A percentile compares a stretch with the other conserved stretches of the same genome.
These are phyloP conservation scores for Sarcophaga caerulescens DNA, from an alignment of 2,888 invertebrate genomes.

Conservation along the genomic window DNA sequence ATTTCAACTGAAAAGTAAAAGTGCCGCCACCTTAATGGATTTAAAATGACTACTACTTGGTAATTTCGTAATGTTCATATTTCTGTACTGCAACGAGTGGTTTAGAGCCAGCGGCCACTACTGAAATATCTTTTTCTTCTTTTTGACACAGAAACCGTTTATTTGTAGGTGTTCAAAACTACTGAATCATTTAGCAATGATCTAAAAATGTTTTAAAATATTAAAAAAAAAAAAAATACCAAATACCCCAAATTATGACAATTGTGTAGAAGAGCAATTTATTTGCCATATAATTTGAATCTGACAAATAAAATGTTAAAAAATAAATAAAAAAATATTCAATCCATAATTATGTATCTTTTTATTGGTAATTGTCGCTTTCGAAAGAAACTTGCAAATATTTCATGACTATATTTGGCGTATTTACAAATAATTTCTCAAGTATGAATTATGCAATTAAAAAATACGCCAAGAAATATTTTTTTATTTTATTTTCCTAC, in stretches of 20 bases:
- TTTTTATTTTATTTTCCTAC: no score
- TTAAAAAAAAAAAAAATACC: background rate
- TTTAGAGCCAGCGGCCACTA: background rate
- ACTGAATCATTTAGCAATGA: background rate
- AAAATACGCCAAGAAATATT: no score
- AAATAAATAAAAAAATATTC: no score
- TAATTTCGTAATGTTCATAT: constrained; percentile 19
- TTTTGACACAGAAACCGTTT: background rate
- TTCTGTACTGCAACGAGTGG: background rate
- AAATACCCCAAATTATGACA: background rate
- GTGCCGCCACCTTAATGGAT: constrained; percentile 44
- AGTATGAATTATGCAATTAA: no score
- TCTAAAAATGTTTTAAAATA: background rate
- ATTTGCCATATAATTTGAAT: no score
- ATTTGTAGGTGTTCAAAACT: background rate
- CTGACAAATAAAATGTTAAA: no score
- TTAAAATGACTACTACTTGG: constrained; percentile 23
- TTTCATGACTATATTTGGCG: no score
- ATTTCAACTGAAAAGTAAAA: constrained; percentile 40
- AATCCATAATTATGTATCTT: no score
- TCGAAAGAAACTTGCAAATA: no score
- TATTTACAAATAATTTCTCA: no score
- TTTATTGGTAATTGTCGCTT: no score
- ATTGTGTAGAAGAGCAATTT: background rate
- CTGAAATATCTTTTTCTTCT: background rate